Conservation (phyloP, 1,140 invertebrate species). For the Anagrus nilaparvatae region DNA sequence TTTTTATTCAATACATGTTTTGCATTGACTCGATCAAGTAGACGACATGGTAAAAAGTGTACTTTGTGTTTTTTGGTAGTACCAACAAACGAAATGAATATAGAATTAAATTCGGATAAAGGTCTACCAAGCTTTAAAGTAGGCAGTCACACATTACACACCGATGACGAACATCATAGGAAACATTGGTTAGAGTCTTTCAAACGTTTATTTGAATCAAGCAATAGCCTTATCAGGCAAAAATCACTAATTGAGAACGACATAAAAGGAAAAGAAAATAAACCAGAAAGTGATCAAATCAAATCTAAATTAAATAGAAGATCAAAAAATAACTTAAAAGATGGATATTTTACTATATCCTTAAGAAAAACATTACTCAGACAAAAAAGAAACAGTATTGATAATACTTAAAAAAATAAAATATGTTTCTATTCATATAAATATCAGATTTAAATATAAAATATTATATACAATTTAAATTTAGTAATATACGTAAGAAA, state of each 20-base stretch:
- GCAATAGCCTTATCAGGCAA: no score
- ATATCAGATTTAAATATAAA: conserved; percentile 10
- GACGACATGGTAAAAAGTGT: conserved; percentile 30
- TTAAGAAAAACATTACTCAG: conserved; percentile 24
- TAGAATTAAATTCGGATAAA: conserved; percentile 22
- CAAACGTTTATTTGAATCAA: conserved; percentile 17
- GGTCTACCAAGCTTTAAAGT: conserved; percentile 35
- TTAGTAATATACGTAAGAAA: no score
- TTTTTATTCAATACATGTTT: conserved; percentile 46
- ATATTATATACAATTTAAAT: no score
- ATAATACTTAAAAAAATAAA: conserved; percentile 12
- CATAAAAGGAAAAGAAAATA: conserved; percentile 23
- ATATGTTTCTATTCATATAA: conserved; percentile 8
- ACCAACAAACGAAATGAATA: conserved; percentile 31
- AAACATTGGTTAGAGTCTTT: conserved; percentile 44
- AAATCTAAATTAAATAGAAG: conserved; percentile 17
- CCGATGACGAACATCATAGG: conserved; percentile 44
- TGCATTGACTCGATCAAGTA: conserved; percentile 36
- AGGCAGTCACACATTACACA: conserved; percentile 39
- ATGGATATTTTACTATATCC: conserved; percentile 24
- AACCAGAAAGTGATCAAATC: conserved; percentile 9
- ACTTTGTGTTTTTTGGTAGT: conserved; percentile 42
- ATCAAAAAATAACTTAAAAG: conserved; percentile 17
- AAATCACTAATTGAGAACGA: conserved; percentile 11
- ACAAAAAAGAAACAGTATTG: conserved; percentile 23